Conservation (phyloP, 2,113 vertebrate genomes). For the Balaeniceps rex region DNA sequence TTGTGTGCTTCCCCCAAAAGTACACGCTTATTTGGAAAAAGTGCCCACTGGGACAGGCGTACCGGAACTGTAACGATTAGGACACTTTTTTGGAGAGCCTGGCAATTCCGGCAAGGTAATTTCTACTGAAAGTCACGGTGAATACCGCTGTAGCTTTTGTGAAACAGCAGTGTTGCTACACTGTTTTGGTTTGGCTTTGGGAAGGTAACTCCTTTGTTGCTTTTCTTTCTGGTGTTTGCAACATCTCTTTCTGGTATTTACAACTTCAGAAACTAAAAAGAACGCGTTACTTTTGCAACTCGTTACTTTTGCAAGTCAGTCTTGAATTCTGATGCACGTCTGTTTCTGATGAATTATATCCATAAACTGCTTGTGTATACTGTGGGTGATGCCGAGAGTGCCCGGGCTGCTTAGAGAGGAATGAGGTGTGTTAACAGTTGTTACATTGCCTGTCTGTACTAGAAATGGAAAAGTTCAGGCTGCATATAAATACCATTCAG, state of each 20-base stretch:
- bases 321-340: rapidly evolving
- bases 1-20: background rate
- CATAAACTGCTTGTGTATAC: rapidly evolving
- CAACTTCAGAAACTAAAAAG: background rate
- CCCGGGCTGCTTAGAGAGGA: background rate
- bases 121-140: rapidly evolving
- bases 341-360: background rate
- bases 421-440: background rate
- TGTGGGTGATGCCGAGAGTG: background rate
- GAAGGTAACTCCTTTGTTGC: too few species aligned
- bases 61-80: rapidly evolving
- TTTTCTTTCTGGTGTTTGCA: background rate
- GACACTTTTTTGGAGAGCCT: background rate
- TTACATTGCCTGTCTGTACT: rapidly evolving
- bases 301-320: too few species aligned
- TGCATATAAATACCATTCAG: rapidly evolving
- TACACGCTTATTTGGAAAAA: rapidly evolving
- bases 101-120: rapidly evolving
- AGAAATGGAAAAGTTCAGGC: too few species aligned
- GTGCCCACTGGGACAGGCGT: rapidly evolving
- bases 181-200: background rate
- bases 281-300: background rate
- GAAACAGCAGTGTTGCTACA: rapidly evolving
- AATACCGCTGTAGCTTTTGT: rapidly evolving
- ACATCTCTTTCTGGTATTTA: too few species aligned